These are phyloP conservation scores for Pristionchus mayeri DNA, from an alignment of 2,888 invertebrate genomes.

Conservation along the genomic window DNA sequence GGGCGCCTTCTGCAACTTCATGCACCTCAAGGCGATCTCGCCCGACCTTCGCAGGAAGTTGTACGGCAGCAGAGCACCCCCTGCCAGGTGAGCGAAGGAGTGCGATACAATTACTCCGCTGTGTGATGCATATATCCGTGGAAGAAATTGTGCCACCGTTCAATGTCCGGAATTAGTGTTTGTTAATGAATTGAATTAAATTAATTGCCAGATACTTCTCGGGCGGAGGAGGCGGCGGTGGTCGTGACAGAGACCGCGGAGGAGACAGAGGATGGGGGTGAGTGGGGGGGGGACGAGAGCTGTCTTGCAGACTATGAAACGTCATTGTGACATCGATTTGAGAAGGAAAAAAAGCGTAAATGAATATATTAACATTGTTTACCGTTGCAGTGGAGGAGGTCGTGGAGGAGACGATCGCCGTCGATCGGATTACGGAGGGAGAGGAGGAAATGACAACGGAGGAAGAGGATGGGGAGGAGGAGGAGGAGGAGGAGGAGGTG, in stretches of 20 bases:
- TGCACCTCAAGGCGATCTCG: constrained; percentile 88
- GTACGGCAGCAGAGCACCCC: constrained; percentile 50
- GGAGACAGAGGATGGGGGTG: constrained; percentile 33
- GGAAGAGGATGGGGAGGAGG: background rate
- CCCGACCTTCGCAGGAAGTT: constrained; percentile 50
- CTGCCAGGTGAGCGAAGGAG: constrained; percentile 2
- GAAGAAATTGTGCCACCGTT: background rate
- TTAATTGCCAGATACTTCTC: background rate
- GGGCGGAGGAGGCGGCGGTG: constrained; percentile 52
- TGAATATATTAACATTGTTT: background rate
- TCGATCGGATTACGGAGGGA: background rate
- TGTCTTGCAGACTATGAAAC: too few relatives aligned
- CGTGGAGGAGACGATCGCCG: background rate
- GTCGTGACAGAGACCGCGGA: constrained; percentile 52
- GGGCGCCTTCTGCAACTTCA: constrained; percentile 99
- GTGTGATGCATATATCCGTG: background rate
- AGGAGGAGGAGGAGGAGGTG: constrained; percentile 42
- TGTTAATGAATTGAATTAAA: background rate
- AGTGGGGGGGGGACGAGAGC: background rate
- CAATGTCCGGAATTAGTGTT: background rate
- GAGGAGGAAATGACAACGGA: background rate
- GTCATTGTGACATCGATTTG: too few relatives aligned
- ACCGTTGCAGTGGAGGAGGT: constrained; percentile 7
- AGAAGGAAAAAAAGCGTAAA: too few relatives aligned
- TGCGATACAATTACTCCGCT: background rate